Evolutionary conservation across 2,113 vertebrate genomes (phyloP), one percentile per base, ranked within the genome.

Genomic region (Mesocricetus auratus): DNA sequence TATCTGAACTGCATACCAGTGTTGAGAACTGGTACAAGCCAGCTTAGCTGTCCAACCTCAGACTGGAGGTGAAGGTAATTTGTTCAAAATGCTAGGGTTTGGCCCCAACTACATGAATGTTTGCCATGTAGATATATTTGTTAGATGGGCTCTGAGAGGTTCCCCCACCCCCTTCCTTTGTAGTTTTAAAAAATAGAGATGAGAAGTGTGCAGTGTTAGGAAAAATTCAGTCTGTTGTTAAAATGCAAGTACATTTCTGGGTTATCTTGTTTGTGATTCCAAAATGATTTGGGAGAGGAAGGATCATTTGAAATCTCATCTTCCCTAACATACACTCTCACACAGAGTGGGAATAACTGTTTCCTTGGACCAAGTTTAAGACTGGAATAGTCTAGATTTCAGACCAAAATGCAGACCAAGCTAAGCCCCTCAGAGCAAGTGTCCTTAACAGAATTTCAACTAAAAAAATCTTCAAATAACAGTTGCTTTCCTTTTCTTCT

Each of bases 261-360:
- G 77, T 96, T 33, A 97, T 94, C 45, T 96, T 98, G 98, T 97
- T 89, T 96, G 98, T 98, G 97, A 98, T 98, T 93, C n/a, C 47
- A 93, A 85, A 92, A 77, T 42, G 74, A 47, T 66, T 94, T 53
- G 26, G 62, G 9, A 16, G 13, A 11, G 33, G 39, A 47, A 68
- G 50, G 50, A 86, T 13, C 26, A 64, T 10, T 86, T 89, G 86
- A 31, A 64, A 15, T 93, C 33, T 89, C 50, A 47, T 15, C 7
- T 93, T 94, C 86, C 45, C 5, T 74, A 15, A 4, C 36, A 58
- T 33, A 68, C 77, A 60, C 29, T 89, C n/a, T 33, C 53, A 92
- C 56, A 89, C 13, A 16, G 39, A 64, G 15, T 31, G 87, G 29
- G 39, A 50, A 47, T 29, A 86, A 26, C 9, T 89, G n/a, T n/a